A percentile compares a stretch with the other conserved stretches of the same genome.
Evolutionary conservation across 2,113 vertebrate genomes (phyloP).

Genomic region (Rhinogobius similis): DNA sequence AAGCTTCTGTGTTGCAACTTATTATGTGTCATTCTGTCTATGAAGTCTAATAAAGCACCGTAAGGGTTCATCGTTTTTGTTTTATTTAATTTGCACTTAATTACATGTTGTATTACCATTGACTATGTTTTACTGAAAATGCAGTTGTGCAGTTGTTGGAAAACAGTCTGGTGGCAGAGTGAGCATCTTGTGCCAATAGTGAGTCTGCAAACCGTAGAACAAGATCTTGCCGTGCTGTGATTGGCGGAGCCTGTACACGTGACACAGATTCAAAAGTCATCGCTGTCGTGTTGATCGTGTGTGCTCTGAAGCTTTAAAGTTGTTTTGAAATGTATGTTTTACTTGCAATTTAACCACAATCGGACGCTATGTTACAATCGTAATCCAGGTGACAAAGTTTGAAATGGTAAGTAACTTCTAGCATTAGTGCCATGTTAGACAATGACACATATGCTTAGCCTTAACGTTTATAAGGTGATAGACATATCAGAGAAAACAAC

Average conservation of each 20-base stretch:
- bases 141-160: background rate
- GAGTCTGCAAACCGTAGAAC: slow-evolving; percentile 27
- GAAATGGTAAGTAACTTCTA: background rate
- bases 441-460: background rate
- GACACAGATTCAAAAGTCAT: slow-evolving; percentile 13
- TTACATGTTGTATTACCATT: background rate
- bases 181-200: background rate
- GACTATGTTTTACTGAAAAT: background rate
- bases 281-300: background rate
- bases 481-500: too few relatives aligned
- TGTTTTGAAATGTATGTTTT: background rate
- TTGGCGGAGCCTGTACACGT: slow-evolving; percentile 34
- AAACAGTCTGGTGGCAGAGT: slow-evolving; percentile 4
- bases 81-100: background rate
- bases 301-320: background rate
- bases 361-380: background rate
- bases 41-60: background rate
- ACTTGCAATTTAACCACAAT: background rate
- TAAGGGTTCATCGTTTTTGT: background rate
- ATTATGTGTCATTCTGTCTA: background rate
- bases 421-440: background rate
- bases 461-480: too few relatives aligned
- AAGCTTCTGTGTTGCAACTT: background rate
- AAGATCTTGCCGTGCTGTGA: background rate
- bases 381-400: background rate